Evolutionary conservation across 2,888 invertebrate species (phyloP).

Genomic region (Napeogenes inachia): DNA sequence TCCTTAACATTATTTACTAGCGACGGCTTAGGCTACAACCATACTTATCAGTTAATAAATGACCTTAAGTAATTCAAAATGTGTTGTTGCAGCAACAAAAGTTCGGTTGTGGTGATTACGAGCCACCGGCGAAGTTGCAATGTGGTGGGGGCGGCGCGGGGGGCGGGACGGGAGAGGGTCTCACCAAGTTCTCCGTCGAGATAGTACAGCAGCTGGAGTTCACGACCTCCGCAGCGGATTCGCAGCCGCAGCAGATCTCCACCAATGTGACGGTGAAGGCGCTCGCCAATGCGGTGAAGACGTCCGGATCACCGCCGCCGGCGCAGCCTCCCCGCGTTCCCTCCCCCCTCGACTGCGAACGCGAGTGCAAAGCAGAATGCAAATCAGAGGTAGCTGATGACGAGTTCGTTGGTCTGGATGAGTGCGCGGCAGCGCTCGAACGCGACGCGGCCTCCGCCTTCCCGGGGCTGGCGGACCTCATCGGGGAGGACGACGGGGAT

Average conservation of each 20-base stretch:
- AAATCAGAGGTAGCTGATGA: constrained; percentile 88
- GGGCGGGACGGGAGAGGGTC: constrained; percentile 71
- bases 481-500: constrained; percentile 90
- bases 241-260: constrained; percentile 92
- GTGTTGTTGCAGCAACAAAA: constrained; percentile 86
- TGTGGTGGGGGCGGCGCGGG: constrained; percentile 64
- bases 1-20: no score
- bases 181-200: constrained; percentile 91
- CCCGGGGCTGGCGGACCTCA: constrained; percentile 87
- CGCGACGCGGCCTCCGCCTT: constrained; percentile 88
- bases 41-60: no score
- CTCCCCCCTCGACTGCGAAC: constrained; percentile 88
- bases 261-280: constrained; percentile 94
- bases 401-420: constrained; percentile 90
- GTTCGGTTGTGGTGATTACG: constrained; percentile 84
- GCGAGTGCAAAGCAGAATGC: constrained; percentile 87
- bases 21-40: no score
- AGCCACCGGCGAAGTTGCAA: constrained; percentile 86
- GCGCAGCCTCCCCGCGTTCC: constrained; percentile 80
- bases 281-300: constrained; percentile 71
- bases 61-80: no score
- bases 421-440: constrained; percentile 90
- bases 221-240: constrained; percentile 90
- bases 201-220: constrained; percentile 95
- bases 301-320: constrained; percentile 64